Evolutionary conservation across 2,888 invertebrate genomes (phyloP), one percentile per base, ranked within the genome.

Genomic region (Ochropacha duplaris): DNA sequence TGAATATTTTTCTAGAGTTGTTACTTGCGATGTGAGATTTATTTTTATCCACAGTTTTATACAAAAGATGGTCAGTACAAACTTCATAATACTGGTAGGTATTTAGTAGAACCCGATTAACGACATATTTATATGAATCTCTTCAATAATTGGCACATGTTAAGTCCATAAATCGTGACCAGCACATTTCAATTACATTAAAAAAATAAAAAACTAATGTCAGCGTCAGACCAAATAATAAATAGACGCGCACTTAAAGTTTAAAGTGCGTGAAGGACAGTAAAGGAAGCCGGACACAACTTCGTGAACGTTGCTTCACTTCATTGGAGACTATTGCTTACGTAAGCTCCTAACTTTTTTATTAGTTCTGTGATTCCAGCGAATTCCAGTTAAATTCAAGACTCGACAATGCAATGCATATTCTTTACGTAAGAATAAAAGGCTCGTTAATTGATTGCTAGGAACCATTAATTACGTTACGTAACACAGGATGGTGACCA

Each of bases 81-180:
- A 78, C 77, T 80, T 83, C 79, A 80, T 84, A 82, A 84, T 76
- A 78, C n/a, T n/a, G 22, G 1, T 22, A 11, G 0, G 50, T 24
- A 50, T 24, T n/a, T 50, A 8, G 50, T 4, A 24, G 14, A 4
- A n/a, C n/a, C 28, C 24, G 2, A n/a, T 50, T 9, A 9, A 28
- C 8, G 28, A 28, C 12, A 31, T 31, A 12, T 12, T 31, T 12
- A 31, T 31, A 4, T 24, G 50, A 5, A 39, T 44, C 44, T 19
- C 26, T 28, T 26, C 19, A 12, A 19, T 19, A 74, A 79, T 89
- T 88, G 86, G 86, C 85, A 86, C 85, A 79, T 78, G 61, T 71
- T 68, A 28, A 50, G 57, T 63, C 56, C 68, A 63, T 61, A n/a
- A n/a, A 51, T 57, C 61, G 86, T 87, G 86, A 84, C 84, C 86